Conservation (phyloP, 2,797 vertebrate species). For the Xenopus petersii region DNA sequence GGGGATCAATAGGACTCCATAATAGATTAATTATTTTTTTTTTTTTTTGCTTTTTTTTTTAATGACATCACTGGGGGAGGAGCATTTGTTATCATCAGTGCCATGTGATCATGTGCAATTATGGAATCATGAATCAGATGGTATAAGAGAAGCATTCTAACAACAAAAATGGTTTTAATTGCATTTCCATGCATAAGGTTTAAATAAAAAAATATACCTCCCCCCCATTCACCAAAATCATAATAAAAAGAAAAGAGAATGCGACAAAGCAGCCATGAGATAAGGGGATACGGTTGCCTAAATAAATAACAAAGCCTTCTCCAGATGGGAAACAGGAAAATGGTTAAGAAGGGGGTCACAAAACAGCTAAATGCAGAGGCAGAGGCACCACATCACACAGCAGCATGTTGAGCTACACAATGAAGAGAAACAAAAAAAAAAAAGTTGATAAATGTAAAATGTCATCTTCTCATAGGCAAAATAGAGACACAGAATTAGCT, state of each 20-base stretch:
- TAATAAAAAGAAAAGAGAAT: not conserved
- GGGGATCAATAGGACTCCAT: not conserved
- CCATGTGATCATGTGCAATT: not conserved
- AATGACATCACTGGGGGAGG: too few species aligned
- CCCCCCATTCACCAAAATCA: not conserved
- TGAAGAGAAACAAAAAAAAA: slow-evolving; percentile 86
- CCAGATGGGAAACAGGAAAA: slow-evolving; percentile 93
- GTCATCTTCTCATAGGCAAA: slow-evolving; percentile 62
- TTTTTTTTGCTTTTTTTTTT: too few species aligned
- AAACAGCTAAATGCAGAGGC: slow-evolving; percentile 95
- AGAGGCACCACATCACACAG: slow-evolving; percentile 89
- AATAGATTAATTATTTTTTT: too few species aligned
- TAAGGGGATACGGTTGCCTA: slow-evolving; percentile 69
- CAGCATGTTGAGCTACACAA: slow-evolving; percentile 92
- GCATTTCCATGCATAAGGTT: slow-evolving; percentile 38
- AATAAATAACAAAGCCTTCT: slow-evolving; percentile 87
- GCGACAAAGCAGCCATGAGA: slow-evolving; percentile 57
- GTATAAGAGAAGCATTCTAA: slow-evolving; percentile 11
- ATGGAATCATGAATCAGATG: slow-evolving; percentile 26
- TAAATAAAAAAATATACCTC: not conserved
- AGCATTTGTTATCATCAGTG: not conserved
- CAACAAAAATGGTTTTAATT: not conserved
- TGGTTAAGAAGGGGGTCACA: slow-evolving; percentile 89
- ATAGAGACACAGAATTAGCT: slow-evolving; percentile 36
- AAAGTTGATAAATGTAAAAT: slow-evolving; percentile 92